phyloP scores from a whole-genome alignment of 2,797 vertebrate genomes.

The Denticeps clupeoides region DNA sequence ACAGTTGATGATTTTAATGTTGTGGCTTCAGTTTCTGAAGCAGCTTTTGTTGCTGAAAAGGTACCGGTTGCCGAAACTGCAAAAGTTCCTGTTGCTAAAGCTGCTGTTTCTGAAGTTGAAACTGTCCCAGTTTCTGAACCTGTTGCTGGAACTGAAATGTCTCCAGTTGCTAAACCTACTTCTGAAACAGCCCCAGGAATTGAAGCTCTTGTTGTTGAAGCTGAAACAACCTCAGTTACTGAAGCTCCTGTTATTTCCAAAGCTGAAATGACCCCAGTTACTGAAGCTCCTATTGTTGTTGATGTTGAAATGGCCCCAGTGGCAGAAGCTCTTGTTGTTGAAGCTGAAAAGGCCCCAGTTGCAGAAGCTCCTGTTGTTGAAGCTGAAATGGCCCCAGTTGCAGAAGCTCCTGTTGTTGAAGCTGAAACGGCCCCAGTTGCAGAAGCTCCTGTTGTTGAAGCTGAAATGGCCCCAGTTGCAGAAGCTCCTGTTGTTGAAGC shows the following conservation, averaged over 20 bases:
- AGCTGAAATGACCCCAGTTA: no score
- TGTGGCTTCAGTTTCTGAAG: no score
- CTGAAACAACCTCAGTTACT: neutral
- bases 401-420: slow-evolving; percentile 8
- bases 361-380: neutral
- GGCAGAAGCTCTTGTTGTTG: neutral
- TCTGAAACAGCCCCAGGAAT: neutral
- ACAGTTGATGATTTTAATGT: no score
- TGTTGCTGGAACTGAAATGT: neutral
- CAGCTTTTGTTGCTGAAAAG: neutral
- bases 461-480: neutral
- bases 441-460: neutral
- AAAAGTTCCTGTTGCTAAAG: neutral
- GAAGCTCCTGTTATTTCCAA: neutral
- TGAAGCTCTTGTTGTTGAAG: neutral
- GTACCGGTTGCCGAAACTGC: neutral
- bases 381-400: neutral
- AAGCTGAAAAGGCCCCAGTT: no score
- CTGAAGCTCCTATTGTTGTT: neutral
- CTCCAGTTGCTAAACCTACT: neutral
- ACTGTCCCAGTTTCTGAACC: neutral
- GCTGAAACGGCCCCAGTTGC: no score
- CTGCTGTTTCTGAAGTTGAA: neutral
- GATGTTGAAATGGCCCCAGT: slow-evolving; percentile 1
- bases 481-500: neutral